Evolutionary conservation across 2,888 invertebrate species (phyloP).

Genomic region (Globia sparganii): DNA sequence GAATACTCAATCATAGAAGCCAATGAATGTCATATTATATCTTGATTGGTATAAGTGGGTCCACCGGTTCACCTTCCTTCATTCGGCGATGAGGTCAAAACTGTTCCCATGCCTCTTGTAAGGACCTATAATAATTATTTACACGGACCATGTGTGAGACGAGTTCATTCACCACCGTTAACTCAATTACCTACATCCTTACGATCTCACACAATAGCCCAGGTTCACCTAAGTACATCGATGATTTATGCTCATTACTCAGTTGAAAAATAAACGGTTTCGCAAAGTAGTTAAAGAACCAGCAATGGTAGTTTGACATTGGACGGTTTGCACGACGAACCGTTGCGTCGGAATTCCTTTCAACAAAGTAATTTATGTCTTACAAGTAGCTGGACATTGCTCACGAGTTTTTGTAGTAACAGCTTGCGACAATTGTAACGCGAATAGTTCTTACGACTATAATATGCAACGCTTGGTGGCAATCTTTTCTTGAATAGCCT

Average conservation of each 20-base stretch:
- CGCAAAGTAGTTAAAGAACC: background rate
- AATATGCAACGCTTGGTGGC: slow-evolving; percentile 32
- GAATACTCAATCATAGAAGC: slow-evolving; percentile 31
- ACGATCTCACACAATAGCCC: slow-evolving; percentile 38
- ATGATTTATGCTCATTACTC: slow-evolving; percentile 17
- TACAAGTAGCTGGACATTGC: slow-evolving; percentile 28
- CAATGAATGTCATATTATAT: slow-evolving; percentile 34
- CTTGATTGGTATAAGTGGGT: slow-evolving; percentile 60
- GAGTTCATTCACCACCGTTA: slow-evolving; percentile 79
- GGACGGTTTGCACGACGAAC: background rate
- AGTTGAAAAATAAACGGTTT: slow-evolving; percentile 21
- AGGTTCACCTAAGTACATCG: slow-evolving; percentile 10
- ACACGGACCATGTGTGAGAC: slow-evolving; percentile 48
- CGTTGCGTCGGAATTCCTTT: slow-evolving; percentile 37
- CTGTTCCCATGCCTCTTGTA: slow-evolving; percentile 53
- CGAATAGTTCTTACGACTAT: slow-evolving; percentile 21
- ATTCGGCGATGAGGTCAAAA: slow-evolving; percentile 59
- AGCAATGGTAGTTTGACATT: slow-evolving; percentile 27
- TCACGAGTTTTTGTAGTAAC: slow-evolving; percentile 36
- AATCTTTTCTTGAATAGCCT: slow-evolving; percentile 21
- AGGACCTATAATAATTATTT: slow-evolving; percentile 38
- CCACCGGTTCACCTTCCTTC: slow-evolving; percentile 52
- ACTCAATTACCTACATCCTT: slow-evolving; percentile 70
- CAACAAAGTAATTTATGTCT: slow-evolving; percentile 63
- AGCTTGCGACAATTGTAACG: slow-evolving; percentile 19